A percentile compares a stretch with the other conserved stretches of the same genome.
Conservation (phyloP, 2,797 vertebrate genomes). For the Gouania willdenowi region DNA sequence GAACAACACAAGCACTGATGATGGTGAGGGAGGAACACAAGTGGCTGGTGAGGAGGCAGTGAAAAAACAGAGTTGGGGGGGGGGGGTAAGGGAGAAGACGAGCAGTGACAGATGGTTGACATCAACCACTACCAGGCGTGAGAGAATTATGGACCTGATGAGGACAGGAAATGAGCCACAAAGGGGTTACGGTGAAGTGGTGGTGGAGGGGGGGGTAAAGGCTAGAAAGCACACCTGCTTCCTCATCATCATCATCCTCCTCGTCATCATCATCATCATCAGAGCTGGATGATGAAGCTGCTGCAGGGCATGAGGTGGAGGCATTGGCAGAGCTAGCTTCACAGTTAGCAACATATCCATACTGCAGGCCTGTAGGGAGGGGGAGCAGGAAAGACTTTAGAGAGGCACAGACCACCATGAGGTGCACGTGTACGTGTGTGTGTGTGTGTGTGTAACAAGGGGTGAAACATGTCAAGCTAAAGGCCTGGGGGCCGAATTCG, state of each 20-base stretch:
- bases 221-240: constrained; percentile 98
- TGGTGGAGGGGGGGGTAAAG: constrained; percentile 66
- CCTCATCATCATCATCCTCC: constrained; percentile 91
- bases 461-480: too few relatives aligned
- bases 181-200: constrained; percentile 16
- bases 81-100: background rate
- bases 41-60: background rate
- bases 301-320: constrained; percentile 82
- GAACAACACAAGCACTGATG: too few relatives aligned
- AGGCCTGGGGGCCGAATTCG: too few relatives aligned
- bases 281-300: constrained; percentile 95
- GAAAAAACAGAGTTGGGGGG: background rate
- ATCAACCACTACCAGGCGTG: too few relatives aligned
- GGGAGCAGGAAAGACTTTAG: constrained; percentile 15
- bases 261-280: constrained; percentile 88
- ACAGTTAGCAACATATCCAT: constrained; percentile 95
- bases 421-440: background rate
- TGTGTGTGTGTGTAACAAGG: background rate
- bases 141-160: background rate
- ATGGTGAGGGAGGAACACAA: too few relatives aligned
- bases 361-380: constrained; percentile 90
- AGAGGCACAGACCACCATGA: constrained; percentile 78
- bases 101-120: constrained; percentile 1
- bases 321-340: constrained; percentile 88
- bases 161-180: constrained; percentile 1